These are phyloP conservation scores for Andrena marginata DNA, from an alignment of 2,888 invertebrate genomes.

Conservation along the genomic window DNA sequence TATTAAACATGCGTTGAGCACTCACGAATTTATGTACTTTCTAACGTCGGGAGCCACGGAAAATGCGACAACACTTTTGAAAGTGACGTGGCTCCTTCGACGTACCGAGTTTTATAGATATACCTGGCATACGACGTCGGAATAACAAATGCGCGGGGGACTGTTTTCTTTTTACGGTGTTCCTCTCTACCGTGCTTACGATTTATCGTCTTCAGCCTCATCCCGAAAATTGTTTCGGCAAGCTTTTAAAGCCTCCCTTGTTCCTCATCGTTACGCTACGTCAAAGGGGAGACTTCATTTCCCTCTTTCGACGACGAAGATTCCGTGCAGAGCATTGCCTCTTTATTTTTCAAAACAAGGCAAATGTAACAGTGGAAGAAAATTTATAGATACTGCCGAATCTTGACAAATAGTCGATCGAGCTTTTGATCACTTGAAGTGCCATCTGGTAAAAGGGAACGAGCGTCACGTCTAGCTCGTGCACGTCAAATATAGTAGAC, in stretches of 20 bases:
- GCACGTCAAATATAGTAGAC: not conserved
- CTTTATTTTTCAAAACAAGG: slow-evolving; percentile 6
- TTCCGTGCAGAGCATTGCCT: slow-evolving; percentile 5
- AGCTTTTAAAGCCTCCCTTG: slow-evolving; percentile 66
- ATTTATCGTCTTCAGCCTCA: slow-evolving; percentile 73
- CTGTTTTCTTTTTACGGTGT: slow-evolving; percentile 64
- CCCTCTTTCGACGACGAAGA: slow-evolving; percentile 21
- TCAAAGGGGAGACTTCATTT: slow-evolving; percentile 51
- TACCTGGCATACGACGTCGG: slow-evolving; percentile 65
- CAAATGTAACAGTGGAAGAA: not conserved
- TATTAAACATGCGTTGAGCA: slow-evolving; percentile 50
- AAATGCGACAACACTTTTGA: slow-evolving; percentile 68
- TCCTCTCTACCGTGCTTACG: slow-evolving; percentile 55
- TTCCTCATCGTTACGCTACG: slow-evolving; percentile 48
- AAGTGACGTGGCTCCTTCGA: slow-evolving; percentile 64
- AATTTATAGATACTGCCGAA: not conserved
- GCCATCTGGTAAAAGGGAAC: not conserved
- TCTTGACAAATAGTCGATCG: not conserved
- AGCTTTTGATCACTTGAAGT: not conserved
- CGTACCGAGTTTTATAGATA: slow-evolving; percentile 73
- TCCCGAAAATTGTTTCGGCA: slow-evolving; percentile 76
- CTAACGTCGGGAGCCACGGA: slow-evolving; percentile 46
- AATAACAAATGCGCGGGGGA: slow-evolving; percentile 73
- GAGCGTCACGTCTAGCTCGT: not conserved
- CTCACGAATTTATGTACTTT: slow-evolving; percentile 54